These are phyloP conservation scores for Rhegmatorhina hoffmannsi DNA, from an alignment of 2,113 vertebrate species.

Conservation along the genomic window DNA sequence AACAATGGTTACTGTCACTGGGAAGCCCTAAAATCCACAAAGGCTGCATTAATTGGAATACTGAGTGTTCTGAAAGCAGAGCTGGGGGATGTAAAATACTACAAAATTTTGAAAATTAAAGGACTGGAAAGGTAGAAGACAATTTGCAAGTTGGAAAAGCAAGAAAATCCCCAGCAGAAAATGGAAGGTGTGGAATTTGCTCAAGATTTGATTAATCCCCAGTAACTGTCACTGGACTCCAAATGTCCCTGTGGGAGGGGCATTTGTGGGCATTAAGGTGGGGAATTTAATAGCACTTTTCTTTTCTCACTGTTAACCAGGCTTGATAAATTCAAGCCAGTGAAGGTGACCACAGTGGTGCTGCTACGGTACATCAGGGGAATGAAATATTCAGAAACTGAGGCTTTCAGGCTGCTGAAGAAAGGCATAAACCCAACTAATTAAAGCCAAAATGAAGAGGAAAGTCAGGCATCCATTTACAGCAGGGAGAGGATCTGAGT, in stretches of 20 bases:
- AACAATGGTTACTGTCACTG: background rate
- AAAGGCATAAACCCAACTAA: background rate
- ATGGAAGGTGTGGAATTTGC: background rate
- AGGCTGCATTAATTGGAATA: background rate
- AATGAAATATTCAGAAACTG: rapidly evolving
- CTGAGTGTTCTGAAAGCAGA: background rate
- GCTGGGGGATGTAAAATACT: background rate
- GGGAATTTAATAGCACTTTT: background rate
- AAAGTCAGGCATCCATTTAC: background rate
- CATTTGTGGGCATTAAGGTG: background rate
- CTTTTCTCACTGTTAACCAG: background rate
- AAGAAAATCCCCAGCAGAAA: background rate
- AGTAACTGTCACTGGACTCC: background rate
- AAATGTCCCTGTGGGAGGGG: background rate
- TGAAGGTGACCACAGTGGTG: background rate
- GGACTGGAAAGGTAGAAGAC: background rate
- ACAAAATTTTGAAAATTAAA: background rate
- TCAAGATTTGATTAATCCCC: background rate
- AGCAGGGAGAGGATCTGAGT: background rate
- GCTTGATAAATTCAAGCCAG: background rate
- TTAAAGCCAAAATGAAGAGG: background rate
- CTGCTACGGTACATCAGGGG: background rate
- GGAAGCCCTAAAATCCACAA: background rate
- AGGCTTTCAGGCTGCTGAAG: background rate
- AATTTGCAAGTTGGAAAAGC: background rate